phyloP scores from a whole-genome alignment of 1,140 invertebrate species.

The Trialeurodes vaporariorum region DNA sequence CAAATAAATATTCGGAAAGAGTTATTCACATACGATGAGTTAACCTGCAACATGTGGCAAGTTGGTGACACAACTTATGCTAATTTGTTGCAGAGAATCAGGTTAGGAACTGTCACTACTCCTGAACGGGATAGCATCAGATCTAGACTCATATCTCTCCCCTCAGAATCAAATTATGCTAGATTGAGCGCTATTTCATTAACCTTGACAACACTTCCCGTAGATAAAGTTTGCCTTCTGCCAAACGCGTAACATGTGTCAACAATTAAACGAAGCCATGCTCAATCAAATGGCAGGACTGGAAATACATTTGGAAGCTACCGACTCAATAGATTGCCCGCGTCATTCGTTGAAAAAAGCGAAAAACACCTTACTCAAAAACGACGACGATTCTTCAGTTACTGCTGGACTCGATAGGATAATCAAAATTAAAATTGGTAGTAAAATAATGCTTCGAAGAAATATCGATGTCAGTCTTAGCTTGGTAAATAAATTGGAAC shows the following conservation, averaged over 20 bases:
- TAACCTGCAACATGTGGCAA: conserved; percentile 12
- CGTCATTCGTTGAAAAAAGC: conserved; percentile 13
- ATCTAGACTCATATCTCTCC: neutral
- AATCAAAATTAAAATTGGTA: conserved; percentile 26
- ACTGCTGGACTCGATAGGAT: conserved; percentile 22
- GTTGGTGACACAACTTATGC: conserved; percentile 8
- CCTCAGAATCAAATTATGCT: neutral
- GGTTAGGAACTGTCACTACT: too few species aligned
- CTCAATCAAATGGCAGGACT: conserved; percentile 7
- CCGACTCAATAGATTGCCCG: conserved; percentile 8
- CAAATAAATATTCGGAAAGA: too few species aligned
- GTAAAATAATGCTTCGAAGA: conserved; percentile 27
- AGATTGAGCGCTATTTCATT: neutral
- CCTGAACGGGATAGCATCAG: neutral
- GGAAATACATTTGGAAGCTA: conserved; percentile 7
- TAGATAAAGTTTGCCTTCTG: conserved; percentile 3
- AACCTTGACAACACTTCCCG: conserved; percentile 6
- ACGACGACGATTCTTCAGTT: conserved; percentile 19
- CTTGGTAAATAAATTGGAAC: conserved; percentile 29
- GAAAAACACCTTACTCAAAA: conserved; percentile 22
- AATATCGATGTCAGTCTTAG: conserved; percentile 30
- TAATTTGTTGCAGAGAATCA: conserved; percentile 3
- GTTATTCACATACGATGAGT: conserved; percentile 15
- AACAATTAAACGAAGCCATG: conserved; percentile 7
- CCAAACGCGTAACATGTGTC: conserved; percentile 11